Evolutionary conservation across 2,797 vertebrate genomes (phyloP).

Genomic region (Silurus lanzhouensis): DNA sequence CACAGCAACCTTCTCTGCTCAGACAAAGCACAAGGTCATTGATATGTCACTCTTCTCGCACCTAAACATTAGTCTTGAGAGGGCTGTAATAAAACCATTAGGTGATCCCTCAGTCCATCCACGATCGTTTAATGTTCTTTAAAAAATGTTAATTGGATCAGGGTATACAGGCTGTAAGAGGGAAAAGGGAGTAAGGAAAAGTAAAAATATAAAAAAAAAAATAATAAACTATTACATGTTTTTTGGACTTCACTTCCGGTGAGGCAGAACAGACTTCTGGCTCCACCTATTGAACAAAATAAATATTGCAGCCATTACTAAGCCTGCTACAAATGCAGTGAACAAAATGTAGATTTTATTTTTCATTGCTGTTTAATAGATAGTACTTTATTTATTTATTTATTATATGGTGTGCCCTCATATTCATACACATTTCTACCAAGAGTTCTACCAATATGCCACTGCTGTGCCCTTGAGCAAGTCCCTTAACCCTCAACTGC

Average conservation of each 20-base stretch:
- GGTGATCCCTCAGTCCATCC: neutral
- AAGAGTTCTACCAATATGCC: too few species aligned
- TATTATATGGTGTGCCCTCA: neutral
- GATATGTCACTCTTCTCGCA: neutral
- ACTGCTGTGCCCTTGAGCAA: too few species aligned
- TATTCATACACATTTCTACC: neutral
- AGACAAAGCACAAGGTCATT: constrained; percentile 27
- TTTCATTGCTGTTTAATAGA: too few species aligned
- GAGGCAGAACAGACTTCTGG: neutral
- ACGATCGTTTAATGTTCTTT: neutral
- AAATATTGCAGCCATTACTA: constrained; percentile 11
- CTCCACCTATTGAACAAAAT: constrained; percentile 22
- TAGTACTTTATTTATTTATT: neutral
- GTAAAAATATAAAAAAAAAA: neutral
- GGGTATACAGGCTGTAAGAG: neutral
- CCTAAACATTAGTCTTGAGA: neutral
- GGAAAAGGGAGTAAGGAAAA: neutral
- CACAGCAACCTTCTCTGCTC: neutral
- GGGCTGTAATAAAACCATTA: constrained; percentile 26
- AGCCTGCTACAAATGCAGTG: neutral
- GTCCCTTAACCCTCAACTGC: too few species aligned
- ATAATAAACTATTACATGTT: neutral
- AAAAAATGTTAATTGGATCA: neutral
- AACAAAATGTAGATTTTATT: neutral
- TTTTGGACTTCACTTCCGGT: constrained; percentile 33